phyloP scores from a whole-genome alignment of 2,113 vertebrate species.

The Petroica traversi region DNA sequence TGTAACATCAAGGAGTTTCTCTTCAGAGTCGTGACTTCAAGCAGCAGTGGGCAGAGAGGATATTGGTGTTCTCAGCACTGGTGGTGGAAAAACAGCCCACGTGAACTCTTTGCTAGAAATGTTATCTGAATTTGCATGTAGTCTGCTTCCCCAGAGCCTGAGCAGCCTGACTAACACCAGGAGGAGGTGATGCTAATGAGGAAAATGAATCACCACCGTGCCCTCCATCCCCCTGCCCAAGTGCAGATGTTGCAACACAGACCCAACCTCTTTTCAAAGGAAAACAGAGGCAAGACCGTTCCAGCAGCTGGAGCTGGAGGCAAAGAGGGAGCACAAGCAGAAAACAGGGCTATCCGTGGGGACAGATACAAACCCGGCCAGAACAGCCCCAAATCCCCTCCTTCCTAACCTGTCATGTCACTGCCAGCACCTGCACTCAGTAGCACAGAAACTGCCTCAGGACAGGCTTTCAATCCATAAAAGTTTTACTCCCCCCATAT shows the following conservation, averaged over 20 bases:
- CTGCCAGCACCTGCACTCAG: neutral
- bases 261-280: neutral
- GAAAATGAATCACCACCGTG: neutral
- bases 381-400: neutral
- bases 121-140: neutral
- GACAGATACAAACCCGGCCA: neutral
- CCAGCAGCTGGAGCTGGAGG: neutral
- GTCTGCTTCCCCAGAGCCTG: neutral
- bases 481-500: neutral
- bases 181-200: neutral
- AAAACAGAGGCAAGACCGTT: neutral
- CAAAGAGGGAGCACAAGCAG: neutral
- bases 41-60: neutral
- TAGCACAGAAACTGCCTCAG: neutral
- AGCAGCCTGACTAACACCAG: neutral
- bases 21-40: neutral
- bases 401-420: neutral
- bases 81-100: neutral
- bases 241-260: neutral
- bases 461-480: neutral
- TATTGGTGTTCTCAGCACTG: neutral
- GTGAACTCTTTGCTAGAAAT: neutral
- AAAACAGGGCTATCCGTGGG: fast-evolving
- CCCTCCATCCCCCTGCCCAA: neutral
- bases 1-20: neutral